phyloP scores from a whole-genome alignment of 2,888 invertebrate genomes.

The Amphipoea lucens region DNA sequence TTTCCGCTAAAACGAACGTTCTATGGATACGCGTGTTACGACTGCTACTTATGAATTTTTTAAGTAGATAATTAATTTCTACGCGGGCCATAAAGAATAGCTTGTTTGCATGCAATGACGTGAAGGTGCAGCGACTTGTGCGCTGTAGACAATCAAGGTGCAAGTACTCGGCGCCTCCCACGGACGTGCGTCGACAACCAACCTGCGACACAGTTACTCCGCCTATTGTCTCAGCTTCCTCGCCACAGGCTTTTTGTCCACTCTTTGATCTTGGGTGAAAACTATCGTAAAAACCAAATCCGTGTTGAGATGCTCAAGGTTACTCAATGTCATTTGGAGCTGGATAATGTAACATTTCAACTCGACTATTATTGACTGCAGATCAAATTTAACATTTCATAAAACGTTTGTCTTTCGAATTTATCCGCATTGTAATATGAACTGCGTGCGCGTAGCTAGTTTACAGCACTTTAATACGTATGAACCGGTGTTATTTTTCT shows the following conservation, averaged over 20 bases:
- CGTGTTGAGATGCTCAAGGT: conserved; percentile 57
- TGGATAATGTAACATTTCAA: conserved; percentile 7
- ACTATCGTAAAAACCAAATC: conserved; percentile 74
- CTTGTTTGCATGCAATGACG: conserved; percentile 50
- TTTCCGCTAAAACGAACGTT: not conserved
- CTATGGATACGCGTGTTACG: conserved; percentile 19
- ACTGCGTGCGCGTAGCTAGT: not conserved
- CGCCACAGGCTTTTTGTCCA: conserved; percentile 80
- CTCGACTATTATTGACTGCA: not conserved
- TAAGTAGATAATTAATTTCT: conserved; percentile 15
- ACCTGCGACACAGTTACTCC: conserved; percentile 72
- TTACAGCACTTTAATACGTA: conserved; percentile 12
- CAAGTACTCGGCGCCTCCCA: conserved; percentile 56
- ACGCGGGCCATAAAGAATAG: conserved; percentile 28
- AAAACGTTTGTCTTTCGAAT: conserved; percentile 1
- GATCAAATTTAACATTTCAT: conserved; percentile 10
- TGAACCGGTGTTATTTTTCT: conserved; percentile 21
- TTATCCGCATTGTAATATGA: not conserved
- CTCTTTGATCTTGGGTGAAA: conserved; percentile 79
- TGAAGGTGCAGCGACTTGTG: conserved; percentile 40
- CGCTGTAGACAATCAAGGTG: conserved; percentile 54
- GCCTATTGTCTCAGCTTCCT: conserved; percentile 70
- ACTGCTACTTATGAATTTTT: not conserved
- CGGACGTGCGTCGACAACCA: conserved; percentile 60
- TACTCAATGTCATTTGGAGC: conserved; percentile 55